Percentiles rank a stretch among this genome's conserved stretches.
These are phyloP conservation scores for Myxocyprinus asiaticus DNA, from an alignment of 2,113 vertebrate species.

Conservation along the genomic window DNA sequence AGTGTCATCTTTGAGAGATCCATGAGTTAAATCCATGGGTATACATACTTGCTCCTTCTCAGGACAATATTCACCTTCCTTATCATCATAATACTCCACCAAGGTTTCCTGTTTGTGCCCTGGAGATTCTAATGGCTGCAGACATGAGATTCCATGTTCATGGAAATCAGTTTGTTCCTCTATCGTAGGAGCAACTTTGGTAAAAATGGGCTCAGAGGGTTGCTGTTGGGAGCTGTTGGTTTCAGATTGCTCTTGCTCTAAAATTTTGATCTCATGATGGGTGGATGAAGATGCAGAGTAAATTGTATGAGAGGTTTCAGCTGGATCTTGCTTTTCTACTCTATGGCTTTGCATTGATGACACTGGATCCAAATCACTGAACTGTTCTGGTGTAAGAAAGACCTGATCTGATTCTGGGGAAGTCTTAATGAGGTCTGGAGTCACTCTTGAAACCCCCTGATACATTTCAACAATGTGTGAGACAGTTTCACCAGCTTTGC, in stretches of 20 bases:
- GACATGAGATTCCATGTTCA: constrained; percentile 19
- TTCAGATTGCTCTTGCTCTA: constrained; percentile 28
- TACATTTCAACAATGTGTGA: constrained; percentile 26
- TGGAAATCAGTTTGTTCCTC: not conserved
- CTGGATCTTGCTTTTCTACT: constrained; percentile 14
- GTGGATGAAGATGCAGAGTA: constrained; percentile 1
- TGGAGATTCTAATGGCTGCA: constrained; percentile 16
- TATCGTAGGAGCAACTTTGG: not conserved
- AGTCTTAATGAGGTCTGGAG: constrained; percentile 46
- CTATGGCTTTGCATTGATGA: not conserved
- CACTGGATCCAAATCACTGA: constrained; percentile 12
- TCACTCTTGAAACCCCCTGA: constrained; percentile 20
- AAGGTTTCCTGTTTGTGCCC: not conserved
- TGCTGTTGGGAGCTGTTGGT: not conserved
- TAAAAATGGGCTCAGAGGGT: constrained; percentile 1
- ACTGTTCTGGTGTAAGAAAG: not conserved
- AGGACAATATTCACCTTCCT: constrained; percentile 5
- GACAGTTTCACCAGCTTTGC: not conserved
- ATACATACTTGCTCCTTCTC: not conserved
- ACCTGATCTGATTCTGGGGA: constrained; percentile 37
- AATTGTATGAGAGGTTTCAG: not conserved
- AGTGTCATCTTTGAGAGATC: not conserved
- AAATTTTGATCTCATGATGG: constrained; percentile 28
- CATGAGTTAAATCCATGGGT: not conserved
- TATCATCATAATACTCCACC: not conserved